Evolutionary conservation across 2,113 vertebrate species (phyloP).

Genomic region (Mobula hypostoma): DNA sequence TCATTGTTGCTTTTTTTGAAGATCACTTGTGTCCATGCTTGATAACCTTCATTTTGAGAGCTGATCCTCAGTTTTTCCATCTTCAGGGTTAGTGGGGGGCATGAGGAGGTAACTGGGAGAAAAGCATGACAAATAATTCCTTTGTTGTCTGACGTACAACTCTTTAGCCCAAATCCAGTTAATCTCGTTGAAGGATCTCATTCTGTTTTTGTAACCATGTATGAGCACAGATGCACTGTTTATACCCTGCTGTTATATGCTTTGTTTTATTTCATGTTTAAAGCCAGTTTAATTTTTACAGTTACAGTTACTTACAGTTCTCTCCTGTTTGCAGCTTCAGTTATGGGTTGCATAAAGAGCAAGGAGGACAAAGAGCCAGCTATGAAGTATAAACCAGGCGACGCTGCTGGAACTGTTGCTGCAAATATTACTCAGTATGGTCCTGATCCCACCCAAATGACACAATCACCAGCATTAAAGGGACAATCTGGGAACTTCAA

Average conservation of each 20-base stretch:
- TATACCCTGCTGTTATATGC: not conserved
- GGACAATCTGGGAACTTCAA: conserved; percentile 64
- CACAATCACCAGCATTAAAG: conserved; percentile 62
- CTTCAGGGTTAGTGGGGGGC: not conserved
- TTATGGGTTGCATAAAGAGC: conserved; percentile 92
- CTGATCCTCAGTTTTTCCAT: not conserved
- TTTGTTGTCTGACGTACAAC: not conserved
- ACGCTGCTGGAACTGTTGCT: conserved; percentile 58
- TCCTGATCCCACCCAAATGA: conserved; percentile 69
- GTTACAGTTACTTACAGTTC: not conserved
- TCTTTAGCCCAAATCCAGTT: not conserved
- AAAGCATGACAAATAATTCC: not conserved
- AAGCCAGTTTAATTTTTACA: not conserved
- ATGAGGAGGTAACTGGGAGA: no score
- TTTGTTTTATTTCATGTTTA: not conserved
- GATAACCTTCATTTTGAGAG: not conserved
- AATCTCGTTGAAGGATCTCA: not conserved
- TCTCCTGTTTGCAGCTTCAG: conserved; percentile 52
- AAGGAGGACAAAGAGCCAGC: conserved; percentile 82
- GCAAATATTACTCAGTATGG: conserved; percentile 70
- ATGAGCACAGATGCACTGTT: not conserved
- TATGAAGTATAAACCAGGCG: conserved; percentile 79
- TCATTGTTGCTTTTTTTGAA: not conserved
- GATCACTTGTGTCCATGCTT: not conserved
- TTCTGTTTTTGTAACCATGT: not conserved